Percentiles rank a stretch among this genome's conserved stretches.
These are phyloP conservation scores for Chrysogorgia sp. DNA, from an alignment of 92 coral and sea anemone species.

Conservation along the genomic window DNA sequence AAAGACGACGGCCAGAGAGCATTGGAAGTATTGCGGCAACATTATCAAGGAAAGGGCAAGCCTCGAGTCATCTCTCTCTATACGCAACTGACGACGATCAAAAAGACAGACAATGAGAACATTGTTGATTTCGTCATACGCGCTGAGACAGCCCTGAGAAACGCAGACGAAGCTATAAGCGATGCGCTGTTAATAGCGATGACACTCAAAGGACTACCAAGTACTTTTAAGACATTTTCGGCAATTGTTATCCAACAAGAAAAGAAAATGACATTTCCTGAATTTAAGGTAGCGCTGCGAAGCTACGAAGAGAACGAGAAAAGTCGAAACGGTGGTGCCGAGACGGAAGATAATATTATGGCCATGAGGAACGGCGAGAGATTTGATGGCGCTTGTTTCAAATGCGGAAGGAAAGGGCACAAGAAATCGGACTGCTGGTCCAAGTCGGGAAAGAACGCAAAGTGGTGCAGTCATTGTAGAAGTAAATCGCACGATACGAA, in stretches of 20 bases:
- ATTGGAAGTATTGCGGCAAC: slow-evolving; percentile 41
- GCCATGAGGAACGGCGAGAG: slow-evolving; percentile 45
- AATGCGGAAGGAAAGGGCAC: slow-evolving; percentile 7
- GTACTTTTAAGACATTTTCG: slow-evolving; percentile 49
- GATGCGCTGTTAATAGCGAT: slow-evolving; percentile 49
- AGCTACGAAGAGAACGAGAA: slow-evolving; percentile 51
- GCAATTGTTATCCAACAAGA: slow-evolving; percentile 41
- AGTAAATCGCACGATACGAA: slow-evolving; percentile 17
- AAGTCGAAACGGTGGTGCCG: no score
- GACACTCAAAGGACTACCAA: slow-evolving; percentile 55
- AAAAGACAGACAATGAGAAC: slow-evolving; percentile 32
- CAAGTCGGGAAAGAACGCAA: slow-evolving; percentile 4
- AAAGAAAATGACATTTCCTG: slow-evolving; percentile 43
- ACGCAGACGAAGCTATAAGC: slow-evolving; percentile 46
- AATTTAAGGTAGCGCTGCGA: slow-evolving; percentile 52
- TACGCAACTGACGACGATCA: slow-evolving; percentile 48
- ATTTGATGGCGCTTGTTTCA: slow-evolving; percentile 32
- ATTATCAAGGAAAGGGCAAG: slow-evolving; percentile 15
- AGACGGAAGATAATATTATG: no score
- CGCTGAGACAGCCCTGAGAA: slow-evolving; percentile 49
- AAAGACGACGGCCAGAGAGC: slow-evolving; percentile 49
- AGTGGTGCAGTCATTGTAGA: slow-evolving; percentile 16
- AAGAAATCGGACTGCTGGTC: slow-evolving; percentile 15
- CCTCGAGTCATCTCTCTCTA: slow-evolving; percentile 31
- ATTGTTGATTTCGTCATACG: slow-evolving; percentile 49